Base-by-base conservation (phyloP, 1,140 invertebrate species). In the Potamilus streckersoni region DNA sequence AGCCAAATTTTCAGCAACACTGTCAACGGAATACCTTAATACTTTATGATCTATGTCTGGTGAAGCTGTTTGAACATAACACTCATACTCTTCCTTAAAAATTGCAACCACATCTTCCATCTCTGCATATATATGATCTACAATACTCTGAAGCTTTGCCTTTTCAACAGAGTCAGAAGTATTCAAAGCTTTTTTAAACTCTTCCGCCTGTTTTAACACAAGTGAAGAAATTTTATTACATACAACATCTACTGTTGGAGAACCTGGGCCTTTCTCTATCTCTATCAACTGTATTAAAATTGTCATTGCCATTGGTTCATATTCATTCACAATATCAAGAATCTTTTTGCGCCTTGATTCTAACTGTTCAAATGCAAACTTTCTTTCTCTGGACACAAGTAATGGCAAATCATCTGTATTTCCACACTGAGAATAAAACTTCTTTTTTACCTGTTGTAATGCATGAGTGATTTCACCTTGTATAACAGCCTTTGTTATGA, bases 381-480 rank as follows among this genome's bases (percentile, higher is more conserved):
- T 69, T 73, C 82, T 76, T 58, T 83, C 76, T 27, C 69, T 69
- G 20, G 76, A 71, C 2, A 81, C 64, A 56, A 81, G 76, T 58
- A 76, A 74, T 57, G 77, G 63, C 55, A 81, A 23, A 49, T 79
- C 74, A 63, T 78, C 73, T 56, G 66, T 61, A 17, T 74, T 58
- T 56, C 62, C 71, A 16, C 69, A 62, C 55, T 75, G 63, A 31
- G 73, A 72, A 61, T 49, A 63, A 57, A 86, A 79, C 66, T 76
- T 82, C 27, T 72, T 74, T 76, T 88, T 88, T 38, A 88, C 69
- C 38, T 78, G 76, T 27, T 78, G 79, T 17, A 88, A 70, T 23
- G 85, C 85, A 80, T 81, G 84, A 74, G 82, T 86, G 62, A 88
- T 80, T 71, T 88, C 86, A 56, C 86, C 85, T 78, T 86, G 86